These are phyloP conservation scores for Pseudomyrmex sp. DNA, from an alignment of 1,140 invertebrate species.

Conservation along the genomic window DNA sequence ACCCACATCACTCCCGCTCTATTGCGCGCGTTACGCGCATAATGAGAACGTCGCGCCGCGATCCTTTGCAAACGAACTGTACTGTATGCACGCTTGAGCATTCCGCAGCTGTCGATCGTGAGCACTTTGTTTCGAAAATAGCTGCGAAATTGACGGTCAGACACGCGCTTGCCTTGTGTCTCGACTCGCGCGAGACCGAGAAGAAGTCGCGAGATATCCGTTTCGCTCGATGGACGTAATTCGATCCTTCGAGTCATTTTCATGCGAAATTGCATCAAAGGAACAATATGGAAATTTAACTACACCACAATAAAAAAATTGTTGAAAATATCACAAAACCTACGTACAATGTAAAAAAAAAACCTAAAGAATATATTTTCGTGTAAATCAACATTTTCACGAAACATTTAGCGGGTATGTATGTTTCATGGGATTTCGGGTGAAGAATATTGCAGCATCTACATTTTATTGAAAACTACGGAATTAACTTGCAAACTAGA, in stretches of 20 bases:
- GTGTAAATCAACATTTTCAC: not conserved
- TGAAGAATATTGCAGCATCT: slow-evolving; percentile 38
- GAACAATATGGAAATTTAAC: not conserved
- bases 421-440: slow-evolving; percentile 29
- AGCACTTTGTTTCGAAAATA: slow-evolving; percentile 56
- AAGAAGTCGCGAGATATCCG: slow-evolving; percentile 41
- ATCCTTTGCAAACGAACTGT: slow-evolving; percentile 19
- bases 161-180: not conserved
- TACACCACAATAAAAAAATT: not conserved
- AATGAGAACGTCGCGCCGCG: slow-evolving; percentile 50
- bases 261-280: not conserved
- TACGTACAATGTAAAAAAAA: too few species aligned
- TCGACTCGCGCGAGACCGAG: slow-evolving; percentile 15
- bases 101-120: slow-evolving; percentile 37
- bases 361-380: not conserved
- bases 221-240: slow-evolving; percentile 39
- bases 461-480: slow-evolving; percentile 61
- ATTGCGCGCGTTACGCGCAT: slow-evolving; percentile 33
- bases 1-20: slow-evolving; percentile 22
- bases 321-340: not conserved
- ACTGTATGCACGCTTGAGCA: not conserved
- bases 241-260: not conserved
- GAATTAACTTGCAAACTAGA: slow-evolving; percentile 41
- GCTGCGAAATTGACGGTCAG: slow-evolving; percentile 42
- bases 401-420: slow-evolving; percentile 41